Evolutionary conservation across 2,888 invertebrate genomes (phyloP).

Genomic region (Agrotis clavis): DNA sequence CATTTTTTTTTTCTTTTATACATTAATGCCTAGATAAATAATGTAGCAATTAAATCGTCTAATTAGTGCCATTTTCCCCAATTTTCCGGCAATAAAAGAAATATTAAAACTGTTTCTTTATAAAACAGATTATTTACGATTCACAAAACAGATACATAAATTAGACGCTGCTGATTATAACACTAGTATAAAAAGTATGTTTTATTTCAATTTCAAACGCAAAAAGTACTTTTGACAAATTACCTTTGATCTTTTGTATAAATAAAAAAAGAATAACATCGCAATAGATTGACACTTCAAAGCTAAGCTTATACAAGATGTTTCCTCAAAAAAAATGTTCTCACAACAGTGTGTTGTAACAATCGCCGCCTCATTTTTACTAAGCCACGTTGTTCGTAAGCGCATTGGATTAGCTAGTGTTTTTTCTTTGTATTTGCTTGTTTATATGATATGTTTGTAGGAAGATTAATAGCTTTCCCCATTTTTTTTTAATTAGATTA

Average conservation of each 20-base stretch:
- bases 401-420: slow-evolving; percentile 30
- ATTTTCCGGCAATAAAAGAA: slow-evolving; percentile 31
- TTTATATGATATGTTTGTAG: background rate
- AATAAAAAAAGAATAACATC: slow-evolving; percentile 22
- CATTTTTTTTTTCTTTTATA: too few relatives aligned
- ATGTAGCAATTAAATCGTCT: slow-evolving; percentile 19
- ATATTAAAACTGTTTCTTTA: slow-evolving; percentile 23
- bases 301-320: slow-evolving; percentile 43
- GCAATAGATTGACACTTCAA: slow-evolving; percentile 39
- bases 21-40: slow-evolving; percentile 18
- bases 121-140: slow-evolving; percentile 4
- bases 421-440: background rate
- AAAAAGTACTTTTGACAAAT: slow-evolving; percentile 35
- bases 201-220: background rate
- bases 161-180: background rate
- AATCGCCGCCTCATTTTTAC: slow-evolving; percentile 48
- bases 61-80: slow-evolving; percentile 18
- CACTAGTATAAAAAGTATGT: slow-evolving; percentile 13
- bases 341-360: slow-evolving; percentile 54
- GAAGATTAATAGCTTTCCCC: background rate
- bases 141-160: background rate
- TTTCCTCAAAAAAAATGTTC: slow-evolving; percentile 60
- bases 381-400: slow-evolving; percentile 25
- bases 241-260: slow-evolving; percentile 8
- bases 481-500: background rate